Percentiles rank a stretch among this genome's conserved stretches.
Evolutionary conservation across 2,888 invertebrate species (phyloP).

Genomic region (Drosophila nr. perissopoda): DNA sequence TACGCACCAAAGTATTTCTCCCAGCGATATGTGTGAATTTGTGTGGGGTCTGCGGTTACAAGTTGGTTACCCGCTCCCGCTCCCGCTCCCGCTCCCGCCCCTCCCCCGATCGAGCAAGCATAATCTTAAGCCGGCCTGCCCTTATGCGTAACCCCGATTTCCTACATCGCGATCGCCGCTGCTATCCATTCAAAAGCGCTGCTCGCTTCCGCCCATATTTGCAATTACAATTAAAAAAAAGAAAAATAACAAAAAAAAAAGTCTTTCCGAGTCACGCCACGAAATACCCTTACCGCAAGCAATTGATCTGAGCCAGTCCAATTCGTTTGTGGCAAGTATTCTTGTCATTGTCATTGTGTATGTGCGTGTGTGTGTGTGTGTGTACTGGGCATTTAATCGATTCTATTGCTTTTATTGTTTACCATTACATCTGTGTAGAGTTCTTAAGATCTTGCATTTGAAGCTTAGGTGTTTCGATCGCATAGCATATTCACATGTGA

Average conservation of each 20-base stretch:
- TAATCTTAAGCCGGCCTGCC: slow-evolving; percentile 49
- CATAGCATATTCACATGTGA: slow-evolving; percentile 7
- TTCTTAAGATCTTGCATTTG: not conserved
- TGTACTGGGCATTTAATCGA: not conserved
- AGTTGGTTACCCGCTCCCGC: slow-evolving; percentile 13
- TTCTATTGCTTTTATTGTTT: not conserved
- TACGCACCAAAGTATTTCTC: slow-evolving; percentile 16
- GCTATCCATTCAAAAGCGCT: slow-evolving; percentile 63
- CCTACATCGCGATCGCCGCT: slow-evolving; percentile 40
- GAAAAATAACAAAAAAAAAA: not conserved
- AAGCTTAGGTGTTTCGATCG: not conserved
- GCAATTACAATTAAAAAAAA: slow-evolving; percentile 68
- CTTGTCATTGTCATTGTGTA: not conserved
- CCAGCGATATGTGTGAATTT: slow-evolving; percentile 19
- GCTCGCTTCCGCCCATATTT: slow-evolving; percentile 71
- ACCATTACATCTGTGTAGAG: not conserved
- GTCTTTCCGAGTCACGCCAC: slow-evolving; percentile 1
- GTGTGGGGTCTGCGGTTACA: slow-evolving; percentile 39
- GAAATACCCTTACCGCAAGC: slow-evolving; percentile 25
- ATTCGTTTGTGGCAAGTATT: not conserved
- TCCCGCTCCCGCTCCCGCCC: not conserved
- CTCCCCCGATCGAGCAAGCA: not conserved
- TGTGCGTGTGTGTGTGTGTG: not conserved
- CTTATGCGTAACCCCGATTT: slow-evolving; percentile 67
- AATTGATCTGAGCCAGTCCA: not conserved